Evolutionary conservation across 2,797 vertebrate genomes (phyloP).

Genomic region (Cryptoprocta ferox): DNA sequence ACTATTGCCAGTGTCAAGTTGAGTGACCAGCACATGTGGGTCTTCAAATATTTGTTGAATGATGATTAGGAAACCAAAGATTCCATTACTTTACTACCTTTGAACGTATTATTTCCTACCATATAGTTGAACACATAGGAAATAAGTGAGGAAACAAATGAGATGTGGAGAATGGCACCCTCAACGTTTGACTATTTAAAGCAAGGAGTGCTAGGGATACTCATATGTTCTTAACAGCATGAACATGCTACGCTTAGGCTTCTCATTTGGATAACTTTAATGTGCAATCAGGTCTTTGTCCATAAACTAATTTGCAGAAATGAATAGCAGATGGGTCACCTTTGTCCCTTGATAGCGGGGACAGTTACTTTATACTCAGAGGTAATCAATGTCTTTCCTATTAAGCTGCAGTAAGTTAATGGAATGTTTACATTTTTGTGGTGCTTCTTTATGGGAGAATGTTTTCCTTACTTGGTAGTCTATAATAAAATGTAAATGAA

Average conservation of each 20-base stretch:
- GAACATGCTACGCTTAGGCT: constrained; percentile 56
- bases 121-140: neutral
- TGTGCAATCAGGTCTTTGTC: neutral
- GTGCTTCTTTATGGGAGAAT: constrained; percentile 64
- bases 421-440: constrained; percentile 66
- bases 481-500: constrained; percentile 71
- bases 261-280: constrained; percentile 49
- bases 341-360: constrained; percentile 41
- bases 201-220: neutral
- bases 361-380: constrained; percentile 57
- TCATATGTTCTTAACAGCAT: neutral
- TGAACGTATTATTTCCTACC: neutral
- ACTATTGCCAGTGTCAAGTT: neutral
- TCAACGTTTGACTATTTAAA: neutral
- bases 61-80: neutral
- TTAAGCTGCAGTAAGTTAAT: constrained; percentile 36
- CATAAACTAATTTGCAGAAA: constrained; percentile 56
- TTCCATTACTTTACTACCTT: neutral
- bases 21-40: neutral
- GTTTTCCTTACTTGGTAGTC: constrained; percentile 73
- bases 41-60: neutral
- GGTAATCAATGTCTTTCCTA: constrained; percentile 66
- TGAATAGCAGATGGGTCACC: constrained; percentile 63
- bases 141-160: neutral
- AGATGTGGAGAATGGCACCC: neutral